phyloP scores from a whole-genome alignment of 2,797 vertebrate species.

The Mus caroli region DNA sequence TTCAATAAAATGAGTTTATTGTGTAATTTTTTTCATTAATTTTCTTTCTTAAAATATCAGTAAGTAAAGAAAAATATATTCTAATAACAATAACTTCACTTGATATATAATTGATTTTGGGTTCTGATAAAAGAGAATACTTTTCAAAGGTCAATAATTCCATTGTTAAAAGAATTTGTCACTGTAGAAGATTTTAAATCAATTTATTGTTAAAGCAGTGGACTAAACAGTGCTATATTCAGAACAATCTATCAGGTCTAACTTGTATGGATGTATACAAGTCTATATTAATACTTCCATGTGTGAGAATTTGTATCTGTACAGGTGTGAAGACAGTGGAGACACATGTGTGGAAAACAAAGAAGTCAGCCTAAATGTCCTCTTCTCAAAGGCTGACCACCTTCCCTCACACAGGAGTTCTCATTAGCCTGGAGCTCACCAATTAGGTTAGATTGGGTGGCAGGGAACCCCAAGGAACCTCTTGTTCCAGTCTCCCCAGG shows the following conservation, averaged over 20 bases:
- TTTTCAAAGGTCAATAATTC: not conserved
- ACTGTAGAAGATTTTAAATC: not conserved
- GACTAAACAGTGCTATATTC: not conserved
- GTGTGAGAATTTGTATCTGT: not conserved
- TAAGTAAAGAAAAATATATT: not conserved
- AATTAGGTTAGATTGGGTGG: not conserved
- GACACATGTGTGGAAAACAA: not conserved
- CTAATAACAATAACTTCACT: not conserved
- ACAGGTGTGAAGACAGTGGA: accelerated
- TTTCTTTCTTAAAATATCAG: slow-evolving; percentile 33
- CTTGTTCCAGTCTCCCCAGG: accelerated
- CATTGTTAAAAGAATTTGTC: not conserved
- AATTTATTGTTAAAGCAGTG: not conserved
- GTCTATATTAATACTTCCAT: not conserved
- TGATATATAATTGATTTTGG: not conserved
- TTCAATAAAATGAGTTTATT: not conserved
- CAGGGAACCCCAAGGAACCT: not conserved
- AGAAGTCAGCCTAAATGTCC: not conserved
- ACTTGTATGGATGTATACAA: not conserved
- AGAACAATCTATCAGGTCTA: not conserved
- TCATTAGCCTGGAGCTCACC: not conserved
- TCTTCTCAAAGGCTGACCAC: not conserved
- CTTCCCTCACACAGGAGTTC: not conserved
- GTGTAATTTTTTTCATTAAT: not conserved
- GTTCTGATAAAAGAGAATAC: not conserved